phyloP scores from a whole-genome alignment of 2,113 vertebrate species.

The Zeus faber region DNA sequence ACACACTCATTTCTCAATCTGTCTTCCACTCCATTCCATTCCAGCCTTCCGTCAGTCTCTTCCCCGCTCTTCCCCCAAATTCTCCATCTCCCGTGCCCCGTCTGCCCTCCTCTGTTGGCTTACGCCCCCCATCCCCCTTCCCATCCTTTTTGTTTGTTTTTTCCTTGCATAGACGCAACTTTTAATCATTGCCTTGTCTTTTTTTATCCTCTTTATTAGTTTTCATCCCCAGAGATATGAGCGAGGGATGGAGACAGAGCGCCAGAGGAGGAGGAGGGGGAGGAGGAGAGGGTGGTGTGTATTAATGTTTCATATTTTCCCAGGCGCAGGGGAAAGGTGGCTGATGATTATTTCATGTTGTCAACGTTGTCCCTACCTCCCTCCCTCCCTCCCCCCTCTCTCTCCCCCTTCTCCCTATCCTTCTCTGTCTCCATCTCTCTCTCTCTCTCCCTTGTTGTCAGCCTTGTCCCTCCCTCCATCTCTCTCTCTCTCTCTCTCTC shows the following conservation, averaged over 20 bases:
- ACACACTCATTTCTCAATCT: too few relatives aligned
- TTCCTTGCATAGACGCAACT: constrained; percentile 43
- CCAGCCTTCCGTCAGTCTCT: not conserved
- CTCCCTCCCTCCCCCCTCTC: not conserved
- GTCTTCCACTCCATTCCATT: too few relatives aligned
- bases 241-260: constrained; percentile 23
- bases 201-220: constrained; percentile 36
- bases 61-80: constrained; percentile 2
- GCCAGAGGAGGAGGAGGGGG: not conserved
- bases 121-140: constrained; percentile 9
- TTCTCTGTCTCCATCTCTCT: not conserved
- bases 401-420: not conserved
- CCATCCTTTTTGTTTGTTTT: constrained; percentile 31
- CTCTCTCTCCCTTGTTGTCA: not conserved
- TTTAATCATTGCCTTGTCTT: constrained; percentile 47
- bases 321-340: not conserved
- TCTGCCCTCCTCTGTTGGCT: too few relatives aligned
- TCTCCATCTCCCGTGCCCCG: constrained; percentile 1
- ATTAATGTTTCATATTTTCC: constrained; percentile 47
- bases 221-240: constrained; percentile 39
- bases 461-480: not conserved
- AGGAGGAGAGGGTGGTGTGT: constrained; percentile 14
- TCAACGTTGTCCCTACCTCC: constrained; percentile 6
- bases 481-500: not conserved
- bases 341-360: constrained; percentile 2